phyloP scores from a whole-genome alignment of 2,797 vertebrate species.

The Xenopus petersii region DNA sequence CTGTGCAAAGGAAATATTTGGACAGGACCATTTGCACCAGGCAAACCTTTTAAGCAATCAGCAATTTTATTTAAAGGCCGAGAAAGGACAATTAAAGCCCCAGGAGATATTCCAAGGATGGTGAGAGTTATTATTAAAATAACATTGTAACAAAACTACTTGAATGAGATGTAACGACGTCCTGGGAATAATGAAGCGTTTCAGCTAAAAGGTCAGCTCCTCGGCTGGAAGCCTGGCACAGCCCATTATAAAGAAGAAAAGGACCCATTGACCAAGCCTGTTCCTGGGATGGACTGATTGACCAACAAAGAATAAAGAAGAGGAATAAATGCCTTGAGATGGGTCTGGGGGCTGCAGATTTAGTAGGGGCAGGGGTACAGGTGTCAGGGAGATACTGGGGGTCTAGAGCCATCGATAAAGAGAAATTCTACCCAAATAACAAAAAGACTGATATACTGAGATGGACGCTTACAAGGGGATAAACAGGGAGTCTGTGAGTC shows the following conservation, averaged over 20 bases:
- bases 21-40: too few species aligned
- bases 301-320: too few species aligned
- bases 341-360: too few species aligned
- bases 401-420: too few species aligned
- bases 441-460: too few species aligned
- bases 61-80: neutral
- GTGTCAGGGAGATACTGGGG: too few species aligned
- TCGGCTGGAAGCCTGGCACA: neutral
- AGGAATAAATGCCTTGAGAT: too few species aligned
- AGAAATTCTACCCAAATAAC: too few species aligned
- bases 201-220: neutral
- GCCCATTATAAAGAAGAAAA: neutral
- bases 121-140: neutral
- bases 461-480: too few species aligned
- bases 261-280: neutral
- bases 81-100: neutral
- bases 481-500: too few species aligned
- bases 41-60: neutral
- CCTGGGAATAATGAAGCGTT: neutral
- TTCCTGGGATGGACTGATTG: neutral
- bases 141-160: neutral
- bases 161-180: neutral
- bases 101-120: neutral
- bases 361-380: too few species aligned
- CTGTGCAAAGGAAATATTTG: too few species aligned